Evolutionary conservation across 2,113 vertebrate species (phyloP).

Genomic region (Ochotona curzoniae): DNA sequence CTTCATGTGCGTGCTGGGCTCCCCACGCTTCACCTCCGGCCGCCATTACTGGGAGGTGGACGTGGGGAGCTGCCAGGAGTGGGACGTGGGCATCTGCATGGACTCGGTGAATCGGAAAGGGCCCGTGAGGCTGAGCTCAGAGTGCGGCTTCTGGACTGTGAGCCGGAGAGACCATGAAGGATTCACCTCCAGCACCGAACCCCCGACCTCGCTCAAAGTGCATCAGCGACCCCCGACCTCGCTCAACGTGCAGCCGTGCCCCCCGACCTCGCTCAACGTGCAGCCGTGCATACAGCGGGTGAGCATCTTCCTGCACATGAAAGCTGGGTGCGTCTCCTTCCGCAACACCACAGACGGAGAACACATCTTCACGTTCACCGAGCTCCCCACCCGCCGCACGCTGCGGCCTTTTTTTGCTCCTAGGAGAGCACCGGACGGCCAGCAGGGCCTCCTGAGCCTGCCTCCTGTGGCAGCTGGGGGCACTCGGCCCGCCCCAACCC

Average conservation of each 20-base stretch:
- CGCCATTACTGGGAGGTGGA: constrained; percentile 28
- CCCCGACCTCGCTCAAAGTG: accelerated
- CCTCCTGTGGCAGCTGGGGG: too few relatives aligned
- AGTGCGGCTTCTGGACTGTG: not conserved
- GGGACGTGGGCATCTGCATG: not conserved
- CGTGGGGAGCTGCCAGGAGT: not conserved
- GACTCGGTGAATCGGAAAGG: accelerated
- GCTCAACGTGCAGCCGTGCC: too few relatives aligned
- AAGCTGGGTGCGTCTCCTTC: not conserved
- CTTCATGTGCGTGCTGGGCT: not conserved
- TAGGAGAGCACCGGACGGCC: too few relatives aligned
- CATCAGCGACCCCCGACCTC: too few relatives aligned
- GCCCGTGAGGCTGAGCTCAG: not conserved
- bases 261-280: accelerated
- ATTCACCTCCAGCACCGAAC: not conserved
- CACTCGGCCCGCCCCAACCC: too few relatives aligned
- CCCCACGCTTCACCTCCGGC: not conserved
- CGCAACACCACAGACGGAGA: not conserved
- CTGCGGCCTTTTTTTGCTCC: not conserved
- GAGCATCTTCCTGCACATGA: not conserved
- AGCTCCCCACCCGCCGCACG: not conserved
- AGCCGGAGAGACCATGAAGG: not conserved
- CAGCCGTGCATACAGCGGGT: not conserved
- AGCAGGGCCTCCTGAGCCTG: not conserved
- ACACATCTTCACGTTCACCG: not conserved